Evolutionary conservation across 2,888 invertebrate species (phyloP).

Genomic region (Tinea trinotella): DNA sequence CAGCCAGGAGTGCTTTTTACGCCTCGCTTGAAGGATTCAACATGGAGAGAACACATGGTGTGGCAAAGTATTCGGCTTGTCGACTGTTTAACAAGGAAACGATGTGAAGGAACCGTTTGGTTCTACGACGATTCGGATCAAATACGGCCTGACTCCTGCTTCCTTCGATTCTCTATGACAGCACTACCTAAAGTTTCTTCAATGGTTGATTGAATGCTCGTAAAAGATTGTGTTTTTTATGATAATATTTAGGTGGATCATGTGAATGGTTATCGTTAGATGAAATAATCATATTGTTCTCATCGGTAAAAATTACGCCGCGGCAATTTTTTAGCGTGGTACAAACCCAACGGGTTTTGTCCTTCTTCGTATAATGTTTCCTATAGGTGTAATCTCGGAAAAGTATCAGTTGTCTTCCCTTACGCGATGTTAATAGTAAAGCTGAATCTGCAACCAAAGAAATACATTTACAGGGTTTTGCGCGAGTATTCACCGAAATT

Average conservation of each 20-base stretch:
- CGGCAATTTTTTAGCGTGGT: constrained; percentile 56
- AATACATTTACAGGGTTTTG: neutral
- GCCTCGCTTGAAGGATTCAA: too few relatives aligned
- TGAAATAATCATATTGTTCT: constrained; percentile 41
- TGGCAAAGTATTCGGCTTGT: too few relatives aligned
- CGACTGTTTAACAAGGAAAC: too few relatives aligned
- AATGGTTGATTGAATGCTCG: too few relatives aligned
- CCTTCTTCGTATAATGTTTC: constrained; percentile 42
- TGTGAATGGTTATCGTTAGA: constrained; percentile 47
- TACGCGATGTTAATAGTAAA: constrained; percentile 52
- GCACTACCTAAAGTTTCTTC: too few relatives aligned
- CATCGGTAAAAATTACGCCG: constrained; percentile 48
- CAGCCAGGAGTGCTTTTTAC: too few relatives aligned
- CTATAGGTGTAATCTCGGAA: constrained; percentile 54
- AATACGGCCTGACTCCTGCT: too few relatives aligned
- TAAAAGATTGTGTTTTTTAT: constrained; percentile 46
- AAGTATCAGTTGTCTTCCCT: constrained; percentile 57
- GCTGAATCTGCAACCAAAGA: constrained; percentile 37
- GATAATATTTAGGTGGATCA: constrained; percentile 56
- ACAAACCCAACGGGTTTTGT: constrained; percentile 51
- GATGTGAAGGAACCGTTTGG: too few relatives aligned
- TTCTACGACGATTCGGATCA: too few relatives aligned
- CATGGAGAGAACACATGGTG: too few relatives aligned
- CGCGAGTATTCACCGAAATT: too few relatives aligned
- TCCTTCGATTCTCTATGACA: too few relatives aligned